A percentile compares a stretch with the other conserved stretches of the same genome.
These are phyloP conservation scores for Agriopis leucophaearia DNA, from an alignment of 2,888 invertebrate genomes.

Conservation along the genomic window DNA sequence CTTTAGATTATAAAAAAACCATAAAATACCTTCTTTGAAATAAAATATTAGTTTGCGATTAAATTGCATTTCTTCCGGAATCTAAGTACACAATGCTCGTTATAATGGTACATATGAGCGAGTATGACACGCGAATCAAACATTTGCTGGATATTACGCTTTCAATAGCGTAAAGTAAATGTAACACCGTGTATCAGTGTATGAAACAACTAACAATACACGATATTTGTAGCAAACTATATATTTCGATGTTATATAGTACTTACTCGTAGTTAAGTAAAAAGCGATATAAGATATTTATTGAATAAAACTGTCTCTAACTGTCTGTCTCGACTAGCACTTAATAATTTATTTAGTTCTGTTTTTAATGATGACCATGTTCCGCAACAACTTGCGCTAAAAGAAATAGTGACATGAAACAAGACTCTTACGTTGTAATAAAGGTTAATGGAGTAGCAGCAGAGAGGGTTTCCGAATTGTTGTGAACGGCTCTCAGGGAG, in stretches of 20 bases:
- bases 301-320: too few species aligned
- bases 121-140: slow-evolving; percentile 29
- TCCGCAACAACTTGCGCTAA: slow-evolving; percentile 9
- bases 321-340: too few species aligned
- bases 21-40: too few species aligned
- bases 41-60: too few species aligned
- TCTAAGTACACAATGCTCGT: slow-evolving; percentile 9
- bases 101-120: slow-evolving; percentile 6
- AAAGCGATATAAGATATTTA: too few species aligned
- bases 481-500: slow-evolving; percentile 21
- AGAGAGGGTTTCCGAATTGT: slow-evolving; percentile 34
- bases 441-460: slow-evolving; percentile 37
- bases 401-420: slow-evolving; percentile 23
- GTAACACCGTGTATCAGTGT: neutral
- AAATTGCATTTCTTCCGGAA: neutral
- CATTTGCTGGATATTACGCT: slow-evolving; percentile 25
- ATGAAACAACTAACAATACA: too few species aligned
- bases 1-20: too few species aligned
- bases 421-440: slow-evolving; percentile 27
- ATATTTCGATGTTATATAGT: too few species aligned
- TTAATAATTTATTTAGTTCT: neutral
- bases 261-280: too few species aligned
- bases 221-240: too few species aligned
- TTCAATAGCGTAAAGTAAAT: neutral
- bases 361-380: neutral